A percentile compares a stretch with the other conserved stretches of the same genome.
These are phyloP conservation scores for Anoncus sp. DNA, from an alignment of 2,888 invertebrate species.

Conservation along the genomic window DNA sequence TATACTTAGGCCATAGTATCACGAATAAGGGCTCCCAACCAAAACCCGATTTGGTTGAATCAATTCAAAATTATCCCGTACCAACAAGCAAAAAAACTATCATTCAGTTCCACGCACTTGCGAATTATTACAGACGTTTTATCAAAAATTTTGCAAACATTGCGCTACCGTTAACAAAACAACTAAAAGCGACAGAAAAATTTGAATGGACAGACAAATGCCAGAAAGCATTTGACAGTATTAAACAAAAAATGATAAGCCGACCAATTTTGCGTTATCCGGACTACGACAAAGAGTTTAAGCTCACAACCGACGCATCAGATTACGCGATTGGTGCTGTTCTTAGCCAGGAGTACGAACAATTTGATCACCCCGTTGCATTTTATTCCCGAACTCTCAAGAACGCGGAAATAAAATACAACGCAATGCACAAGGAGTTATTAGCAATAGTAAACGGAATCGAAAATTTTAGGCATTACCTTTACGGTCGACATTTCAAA, in stretches of 20 bases:
- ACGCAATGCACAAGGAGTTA: conserved; percentile 77
- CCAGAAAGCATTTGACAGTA: conserved; percentile 47
- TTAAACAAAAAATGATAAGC: conserved; percentile 52
- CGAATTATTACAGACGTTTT: conserved; percentile 54
- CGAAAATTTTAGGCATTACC: conserved; percentile 50
- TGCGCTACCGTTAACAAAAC: conserved; percentile 24
- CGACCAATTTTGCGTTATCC: conserved; percentile 48
- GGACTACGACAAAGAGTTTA: conserved; percentile 38
- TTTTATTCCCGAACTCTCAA: conserved; percentile 74
- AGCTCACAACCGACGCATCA: conserved; percentile 58
- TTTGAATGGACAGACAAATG: conserved; percentile 49
- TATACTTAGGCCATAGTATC: conserved; percentile 58
- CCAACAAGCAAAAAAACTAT: conserved; percentile 50
- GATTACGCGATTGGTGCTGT: conserved; percentile 67
- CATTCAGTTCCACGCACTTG: conserved; percentile 47
- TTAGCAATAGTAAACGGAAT: conserved; percentile 48
- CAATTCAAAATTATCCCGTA: conserved; percentile 51
- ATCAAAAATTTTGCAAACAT: conserved; percentile 51
- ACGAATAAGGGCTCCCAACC: conserved; percentile 51
- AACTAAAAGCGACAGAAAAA: conserved; percentile 35
- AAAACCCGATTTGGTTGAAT: conserved; percentile 41
- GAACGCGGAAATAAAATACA: conserved; percentile 71
- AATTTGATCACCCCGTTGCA: conserved; percentile 71
- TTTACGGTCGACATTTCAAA: conserved; percentile 41
- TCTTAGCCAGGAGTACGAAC: conserved; percentile 70